Conservation (phyloP, 2,888 invertebrate species). For the Laothoe populi region DNA sequence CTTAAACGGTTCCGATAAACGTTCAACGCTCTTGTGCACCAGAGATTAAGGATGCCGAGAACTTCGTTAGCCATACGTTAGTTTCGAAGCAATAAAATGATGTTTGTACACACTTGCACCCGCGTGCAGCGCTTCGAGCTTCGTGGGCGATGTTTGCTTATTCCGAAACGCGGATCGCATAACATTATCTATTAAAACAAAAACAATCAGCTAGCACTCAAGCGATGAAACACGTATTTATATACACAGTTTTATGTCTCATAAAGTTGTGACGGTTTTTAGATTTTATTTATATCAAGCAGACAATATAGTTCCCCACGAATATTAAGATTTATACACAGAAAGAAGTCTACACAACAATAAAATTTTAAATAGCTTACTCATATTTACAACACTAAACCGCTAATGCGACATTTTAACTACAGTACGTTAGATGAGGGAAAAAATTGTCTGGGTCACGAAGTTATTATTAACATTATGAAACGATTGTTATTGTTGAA, state of each 20-base stretch:
- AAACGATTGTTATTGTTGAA: neutral
- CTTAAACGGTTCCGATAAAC: conserved; percentile 49
- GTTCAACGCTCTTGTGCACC: conserved; percentile 53
- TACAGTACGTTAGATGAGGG: neutral
- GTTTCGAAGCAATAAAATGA: conserved; percentile 22
- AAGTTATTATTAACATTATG: neutral
- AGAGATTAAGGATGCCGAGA: conserved; percentile 44
- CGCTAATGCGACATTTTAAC: neutral
- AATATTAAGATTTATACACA: too few relatives aligned
- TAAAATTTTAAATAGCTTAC: too few relatives aligned
- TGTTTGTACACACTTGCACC: conserved; percentile 24
- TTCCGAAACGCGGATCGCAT: neutral
- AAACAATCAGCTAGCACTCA: neutral
- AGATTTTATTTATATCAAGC: too few relatives aligned
- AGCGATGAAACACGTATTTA: neutral
- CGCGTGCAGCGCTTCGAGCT: neutral
- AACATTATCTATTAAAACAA: neutral
- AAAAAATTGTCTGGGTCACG: neutral
- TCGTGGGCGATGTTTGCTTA: conserved; percentile 18
- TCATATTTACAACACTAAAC: too few relatives aligned
- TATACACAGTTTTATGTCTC: neutral
- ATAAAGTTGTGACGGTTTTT: neutral
- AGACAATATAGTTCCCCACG: too few relatives aligned
- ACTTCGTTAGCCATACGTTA: conserved; percentile 28
- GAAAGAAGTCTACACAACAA: too few relatives aligned